Evolutionary conservation across 2,888 invertebrate species (phyloP).

Genomic region (Mesorhabditis belari): DNA sequence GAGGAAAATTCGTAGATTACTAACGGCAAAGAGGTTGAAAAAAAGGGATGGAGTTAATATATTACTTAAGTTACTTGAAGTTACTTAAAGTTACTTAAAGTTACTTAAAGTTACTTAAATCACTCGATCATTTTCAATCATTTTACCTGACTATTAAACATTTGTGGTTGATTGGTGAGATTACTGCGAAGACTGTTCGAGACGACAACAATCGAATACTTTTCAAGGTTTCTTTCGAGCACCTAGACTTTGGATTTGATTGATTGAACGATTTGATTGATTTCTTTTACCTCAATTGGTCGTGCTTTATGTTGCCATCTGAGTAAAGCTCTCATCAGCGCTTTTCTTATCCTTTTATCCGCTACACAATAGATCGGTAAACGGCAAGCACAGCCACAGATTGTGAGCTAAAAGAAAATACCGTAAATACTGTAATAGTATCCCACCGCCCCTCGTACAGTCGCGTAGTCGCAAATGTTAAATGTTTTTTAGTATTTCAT

Average conservation of each 20-base stretch:
- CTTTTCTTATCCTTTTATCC: conserved; percentile 39
- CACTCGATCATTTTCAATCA: neutral
- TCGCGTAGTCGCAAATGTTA: no score
- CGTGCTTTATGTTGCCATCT: conserved; percentile 16
- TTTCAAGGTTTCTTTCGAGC: conserved; percentile 34
- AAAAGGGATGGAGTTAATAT: no score
- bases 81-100: neutral
- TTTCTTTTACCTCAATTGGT: conserved; percentile 5
- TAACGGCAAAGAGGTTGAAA: no score
- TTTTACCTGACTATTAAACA: conserved; percentile 6
- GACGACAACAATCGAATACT: conserved; percentile 41
- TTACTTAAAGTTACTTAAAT: neutral
- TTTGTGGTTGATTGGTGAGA: conserved; percentile 21
- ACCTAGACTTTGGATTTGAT: conserved; percentile 1
- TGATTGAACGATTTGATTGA: neutral
- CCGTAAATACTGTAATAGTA: no score
- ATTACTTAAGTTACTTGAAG: neutral
- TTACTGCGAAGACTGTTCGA: conserved; percentile 42
- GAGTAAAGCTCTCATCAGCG: conserved; percentile 32
- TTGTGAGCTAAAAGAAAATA: conserved; percentile 33
- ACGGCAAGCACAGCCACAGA: conserved; percentile 37
- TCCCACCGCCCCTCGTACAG: no score
- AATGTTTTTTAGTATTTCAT: no score
- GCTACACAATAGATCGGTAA: conserved; percentile 38
- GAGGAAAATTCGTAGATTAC: no score